A percentile compares a stretch with the other conserved stretches of the same genome.
Conservation (phyloP, 2,113 vertebrate genomes). For the Sinocyclocheilus maitianheensis region DNA sequence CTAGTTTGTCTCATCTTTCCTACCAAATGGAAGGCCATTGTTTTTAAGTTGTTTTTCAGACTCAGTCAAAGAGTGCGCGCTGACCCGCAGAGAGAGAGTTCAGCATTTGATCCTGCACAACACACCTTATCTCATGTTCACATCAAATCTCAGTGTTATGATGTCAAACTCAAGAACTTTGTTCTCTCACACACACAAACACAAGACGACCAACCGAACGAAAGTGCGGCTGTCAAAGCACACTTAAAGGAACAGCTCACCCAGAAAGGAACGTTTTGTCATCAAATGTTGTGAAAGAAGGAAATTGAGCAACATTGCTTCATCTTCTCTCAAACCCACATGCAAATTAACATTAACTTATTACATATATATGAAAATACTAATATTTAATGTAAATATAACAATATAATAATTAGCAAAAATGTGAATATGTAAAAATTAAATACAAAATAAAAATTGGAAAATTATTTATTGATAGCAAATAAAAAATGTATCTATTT, state of each 20-base stretch:
- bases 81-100: conserved; percentile 29
- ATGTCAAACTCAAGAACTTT: conserved; percentile 27
- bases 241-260: neutral
- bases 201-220: neutral
- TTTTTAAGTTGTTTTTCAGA: conserved; percentile 36
- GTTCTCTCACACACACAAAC: neutral
- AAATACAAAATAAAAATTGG: no score
- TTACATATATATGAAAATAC: no score
- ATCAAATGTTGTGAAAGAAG: neutral
- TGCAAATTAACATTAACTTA: no score
- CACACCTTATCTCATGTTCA: conserved; percentile 34
- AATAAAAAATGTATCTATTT: no score
- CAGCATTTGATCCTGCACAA: conserved; percentile 30
- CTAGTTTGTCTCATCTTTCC: conserved; percentile 33
- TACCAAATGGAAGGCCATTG: conserved; percentile 28
- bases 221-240: neutral
- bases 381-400: no score
- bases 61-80: neutral
- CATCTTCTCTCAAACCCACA: neutral
- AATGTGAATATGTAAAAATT: no score
- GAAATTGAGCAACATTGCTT: neutral
- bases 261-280: neutral
- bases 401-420: no score
- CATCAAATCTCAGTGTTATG: conserved; percentile 17
- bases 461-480: no score